Conservation (phyloP, 2,797 vertebrate species). For the Toxotes lorentzi region DNA sequence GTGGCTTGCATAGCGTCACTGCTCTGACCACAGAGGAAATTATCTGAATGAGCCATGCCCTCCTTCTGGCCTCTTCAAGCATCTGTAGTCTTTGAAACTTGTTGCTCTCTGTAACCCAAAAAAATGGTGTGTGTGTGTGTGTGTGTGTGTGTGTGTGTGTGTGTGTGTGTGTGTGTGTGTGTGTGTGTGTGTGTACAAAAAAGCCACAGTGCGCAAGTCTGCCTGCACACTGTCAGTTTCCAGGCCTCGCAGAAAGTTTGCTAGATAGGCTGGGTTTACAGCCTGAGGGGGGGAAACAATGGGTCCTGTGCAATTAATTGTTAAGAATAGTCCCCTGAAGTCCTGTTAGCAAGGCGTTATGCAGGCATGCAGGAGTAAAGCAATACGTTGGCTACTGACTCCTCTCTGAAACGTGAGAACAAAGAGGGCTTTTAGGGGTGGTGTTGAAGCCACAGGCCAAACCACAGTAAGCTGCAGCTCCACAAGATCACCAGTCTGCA, state of each 20-base stretch:
- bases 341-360: slow-evolving; percentile 69
- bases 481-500: slow-evolving; percentile 70
- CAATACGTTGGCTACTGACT: slow-evolving; percentile 66
- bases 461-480: slow-evolving; percentile 70
- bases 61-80: slow-evolving; percentile 60
- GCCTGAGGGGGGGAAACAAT: slow-evolving; percentile 24
- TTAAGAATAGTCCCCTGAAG: slow-evolving; percentile 70
- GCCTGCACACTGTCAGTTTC: slow-evolving; percentile 10
- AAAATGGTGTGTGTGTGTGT: slow-evolving; percentile 23
- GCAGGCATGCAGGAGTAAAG: slow-evolving; percentile 59
- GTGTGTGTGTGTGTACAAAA: slow-evolving; percentile 5
- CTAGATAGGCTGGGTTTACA: slow-evolving; percentile 38
- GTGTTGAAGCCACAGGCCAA: slow-evolving; percentile 64
- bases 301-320: slow-evolving; percentile 60
- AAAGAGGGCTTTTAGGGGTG: slow-evolving; percentile 74
- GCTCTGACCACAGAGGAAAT: slow-evolving; percentile 74
- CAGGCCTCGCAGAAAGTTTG: slow-evolving; percentile 30
- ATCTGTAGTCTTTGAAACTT: slow-evolving; percentile 56
- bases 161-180: slow-evolving; percentile 11
- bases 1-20: slow-evolving; percentile 66
- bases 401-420: slow-evolving; percentile 78
- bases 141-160: neutral
- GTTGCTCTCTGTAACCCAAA: slow-evolving; percentile 45
- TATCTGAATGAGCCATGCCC: slow-evolving; percentile 69
- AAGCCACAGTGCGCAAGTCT: slow-evolving; percentile 25